Evolutionary conservation across 2,888 invertebrate species (phyloP), one percentile per base, ranked within the genome.

Genomic region (Noctua janthina): DNA sequence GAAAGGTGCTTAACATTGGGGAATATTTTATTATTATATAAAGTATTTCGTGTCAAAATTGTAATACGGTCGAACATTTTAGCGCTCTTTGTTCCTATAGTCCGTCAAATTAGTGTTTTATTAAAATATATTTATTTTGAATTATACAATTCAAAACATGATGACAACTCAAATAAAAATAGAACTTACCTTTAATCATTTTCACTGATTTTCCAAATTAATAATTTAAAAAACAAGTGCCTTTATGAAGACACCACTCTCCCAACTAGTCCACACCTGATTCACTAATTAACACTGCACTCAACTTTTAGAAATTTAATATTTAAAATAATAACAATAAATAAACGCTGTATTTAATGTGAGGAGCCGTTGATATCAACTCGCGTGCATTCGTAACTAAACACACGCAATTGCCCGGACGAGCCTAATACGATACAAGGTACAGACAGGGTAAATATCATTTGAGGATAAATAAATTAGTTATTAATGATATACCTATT

Each of bases 151-250:
- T 46, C 6, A 7, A 5, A 17, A 17, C 1, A 46, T 5, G 39
- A 0, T 4, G 17, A 20, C 1, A 46, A 0, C 6, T 54, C 23
- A 35, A 23, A 29, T 29, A 62, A 35, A 66, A 4, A 20, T 10
- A 20, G 2, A 54, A 92, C 93, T 92, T 83, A 93, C 93, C 78
- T 90, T 93, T 93, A 68, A 93, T 92, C 93, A 93, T 93, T 84
- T 85, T 91, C 8, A 8, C 68, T 0, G 15, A n/a, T 46, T 67
- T 72, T 77, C 11, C 54, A 81, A 81, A 74, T n/a, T 10, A 43
- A 23, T 0, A 23, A 49, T 20, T 11, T 23, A 35, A 0, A 64
- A 56, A 67, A 62, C 13, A 15, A 49, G 1, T 15, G 29, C 7
- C 8, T 29, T 51, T 1, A 3, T 2, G 1, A 51, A 23, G 10